Base-by-base conservation (phyloP, 2,888 invertebrate species). In the Orthonevra nobilis region DNA sequence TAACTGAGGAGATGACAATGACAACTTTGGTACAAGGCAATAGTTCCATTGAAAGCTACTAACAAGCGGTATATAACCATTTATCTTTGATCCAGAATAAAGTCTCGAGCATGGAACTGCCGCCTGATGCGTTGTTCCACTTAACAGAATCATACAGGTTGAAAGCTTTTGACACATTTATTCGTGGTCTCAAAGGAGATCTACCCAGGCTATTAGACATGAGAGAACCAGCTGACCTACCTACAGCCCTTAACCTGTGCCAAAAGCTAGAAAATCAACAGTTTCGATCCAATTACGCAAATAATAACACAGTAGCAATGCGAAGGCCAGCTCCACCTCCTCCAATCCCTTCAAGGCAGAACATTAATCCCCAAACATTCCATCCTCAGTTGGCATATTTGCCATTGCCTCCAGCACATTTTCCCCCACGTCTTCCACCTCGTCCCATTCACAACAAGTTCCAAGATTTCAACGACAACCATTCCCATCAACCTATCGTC, bases 81-180 rank as follows among this genome's bases (percentile, higher is more conserved):
- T 40, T 81, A 2, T 81, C 83, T 1, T 30, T 82, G 0, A 82
- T 83, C 2, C 14, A 82, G 23, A 83, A 82, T 50, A 81, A 83
- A 56, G 40, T 82, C 23, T 36, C 38, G 6, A 58, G 56, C 12
- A 70, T 82, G 42, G 73, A 83, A 6, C 40, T 81, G n/a, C 52
- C 70, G 9, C 17, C 14, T 1, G 83, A 83, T 26, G 23, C 74
- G 9, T 32, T 73, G 6, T 14, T 52, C 3, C 48, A 81, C n/a
- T 12, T 82, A 12, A 79, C 66, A 5, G 23, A 72, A 46, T 56
- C 74, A 2, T 81, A 82, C 38, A 36, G 81, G 14, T 69, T 70
- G 28, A 82, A 81, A 40, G 81, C 83, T 1, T 40, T 82, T n/a
- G 81, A 83, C 40, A 81, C 81, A 1, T 81, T 83, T 30, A 42